A percentile compares a stretch with the other conserved stretches of the same genome.
Conservation (phyloP, 2,797 vertebrate species). For the Brachymystax lenok region DNA sequence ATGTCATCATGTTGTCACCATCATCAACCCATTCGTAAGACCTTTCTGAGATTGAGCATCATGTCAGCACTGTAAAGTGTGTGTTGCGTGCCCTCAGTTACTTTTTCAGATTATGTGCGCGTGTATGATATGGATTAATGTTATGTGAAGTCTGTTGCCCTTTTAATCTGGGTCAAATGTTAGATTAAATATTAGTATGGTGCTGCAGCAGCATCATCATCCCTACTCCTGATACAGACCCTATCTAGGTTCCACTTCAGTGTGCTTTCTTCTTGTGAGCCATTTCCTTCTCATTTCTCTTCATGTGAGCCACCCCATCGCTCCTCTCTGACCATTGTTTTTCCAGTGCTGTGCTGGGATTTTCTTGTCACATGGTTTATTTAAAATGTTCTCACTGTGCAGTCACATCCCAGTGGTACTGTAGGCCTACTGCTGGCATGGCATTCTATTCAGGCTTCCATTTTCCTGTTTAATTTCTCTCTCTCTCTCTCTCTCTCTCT, state of each 20-base stretch:
- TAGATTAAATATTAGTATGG: neutral
- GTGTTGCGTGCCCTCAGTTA: neutral
- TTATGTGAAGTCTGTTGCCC: conserved; percentile 6
- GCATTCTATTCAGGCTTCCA: conserved; percentile 41
- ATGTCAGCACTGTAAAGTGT: neutral
- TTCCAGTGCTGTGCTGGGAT: conserved; percentile 63
- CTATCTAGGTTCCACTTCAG: neutral
- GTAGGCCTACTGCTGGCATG: conserved; percentile 26
- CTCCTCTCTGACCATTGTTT: conserved; percentile 52
- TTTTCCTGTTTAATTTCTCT: conserved; percentile 57
- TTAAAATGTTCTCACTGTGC: conserved; percentile 62
- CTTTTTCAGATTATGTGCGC: conserved; percentile 1
- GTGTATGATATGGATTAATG: conserved; percentile 26
- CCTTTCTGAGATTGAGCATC: neutral
- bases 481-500: conserved; percentile 17
- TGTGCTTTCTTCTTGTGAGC: conserved; percentile 13
- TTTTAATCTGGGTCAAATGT: neutral
- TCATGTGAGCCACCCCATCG: neutral
- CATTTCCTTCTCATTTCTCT: conserved; percentile 38
- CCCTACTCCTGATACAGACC: neutral
- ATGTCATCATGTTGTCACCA: neutral
- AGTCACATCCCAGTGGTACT: conserved; percentile 24
- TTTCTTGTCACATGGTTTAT: conserved; percentile 68
- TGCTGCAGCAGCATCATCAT: neutral
- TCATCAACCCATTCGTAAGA: neutral